Base-by-base conservation (phyloP, 1,140 invertebrate genomes). In the Drosophila jambulina region DNA sequence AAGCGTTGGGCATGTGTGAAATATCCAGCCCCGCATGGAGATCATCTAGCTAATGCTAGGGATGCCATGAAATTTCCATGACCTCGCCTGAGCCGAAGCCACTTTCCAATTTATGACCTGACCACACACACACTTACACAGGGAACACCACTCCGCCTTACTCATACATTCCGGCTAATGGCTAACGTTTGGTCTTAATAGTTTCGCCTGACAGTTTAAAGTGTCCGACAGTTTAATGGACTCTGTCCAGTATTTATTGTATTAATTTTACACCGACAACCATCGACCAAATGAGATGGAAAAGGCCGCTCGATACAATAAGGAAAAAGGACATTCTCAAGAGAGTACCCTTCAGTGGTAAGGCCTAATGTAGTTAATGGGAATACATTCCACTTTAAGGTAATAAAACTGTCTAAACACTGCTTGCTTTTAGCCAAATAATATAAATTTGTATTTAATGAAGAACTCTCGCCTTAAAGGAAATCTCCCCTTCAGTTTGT, bases 151-250 rank as follows among this genome's bases (percentile, higher is more conserved):
- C 0, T 45, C 59, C 46, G 8, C 8, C 17, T 21, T 21, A 21
- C 43, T 61, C 32, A 54, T 43, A 32, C 62, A 34, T 34, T 56
- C 12, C 23, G 62, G 67, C 67, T 70, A 70, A 70, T 70, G 67
- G 67, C 62, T 23, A 38, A 19, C 46, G 23, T 29, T 54, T 32
- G 23, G 67, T 17, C 67, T 67, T 69, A 82, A 82, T 82, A 65
- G 75, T 51, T 32, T 60, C 51, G 57, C 58, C 76, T 65, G 75
- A 84, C 75, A 80, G 72, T 87, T 87, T 88, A 80, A 87, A 87
- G 74, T 84, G 85, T 43, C 36, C 23, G 75, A 81, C 65, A 71
- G 81, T 74, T 82, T 88, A 88, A 88, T 88, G 81, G 85, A 88
- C 67, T 78, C 74, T 75, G 77, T 61, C 53, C 45, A 56, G 74